Evolutionary conservation across 2,888 invertebrate species (phyloP), one percentile per base, ranked within the genome.

Genomic region (Apodemia zela): DNA sequence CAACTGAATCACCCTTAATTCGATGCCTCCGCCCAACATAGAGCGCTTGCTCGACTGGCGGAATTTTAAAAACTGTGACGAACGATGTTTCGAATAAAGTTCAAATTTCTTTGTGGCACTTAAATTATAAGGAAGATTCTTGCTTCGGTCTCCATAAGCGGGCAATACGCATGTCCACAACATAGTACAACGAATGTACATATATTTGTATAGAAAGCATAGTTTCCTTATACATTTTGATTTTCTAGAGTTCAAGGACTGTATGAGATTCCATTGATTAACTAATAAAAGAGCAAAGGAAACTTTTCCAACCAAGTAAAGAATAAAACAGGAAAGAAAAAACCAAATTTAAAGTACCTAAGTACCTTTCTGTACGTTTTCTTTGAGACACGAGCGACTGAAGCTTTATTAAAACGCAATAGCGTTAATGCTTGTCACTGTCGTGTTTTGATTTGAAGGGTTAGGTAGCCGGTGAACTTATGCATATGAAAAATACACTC

Each of bases 121-220:
- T 65, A 77, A 78, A 80, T 82, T 82, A 82, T 84, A 79, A 85
- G 85, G 86, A 84, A 87, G 84, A 86, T 85, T 87, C 85, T 85
- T 85, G 81, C 84, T 86, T 87, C 82, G 81, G 80, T 85, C 82
- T 84, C 84, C 82, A 84, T 80, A 84, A 81, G 85, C 81, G 83
- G 83, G 89, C 87, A 91, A 86, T 90, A 91, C 91, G 91, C 91
- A 91, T 91, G 91, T 89, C 90, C 90, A 90, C 84, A 83, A 82
- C 79, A 79, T 75, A 79, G 84, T 88, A 84, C 84, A 15, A 54
- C 54, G 25, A 88, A 86, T 70, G 85, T 74, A 72, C 70, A 74
- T 74, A 87, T 82, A 82, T 82, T 85, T 74, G 71, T 89, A 87
- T 85, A 86, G 83, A 80, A 75, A 78, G 77, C 84, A 89, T 87